phyloP scores from a whole-genome alignment of 2,113 vertebrate species.

The Podiceps cristatus region DNA sequence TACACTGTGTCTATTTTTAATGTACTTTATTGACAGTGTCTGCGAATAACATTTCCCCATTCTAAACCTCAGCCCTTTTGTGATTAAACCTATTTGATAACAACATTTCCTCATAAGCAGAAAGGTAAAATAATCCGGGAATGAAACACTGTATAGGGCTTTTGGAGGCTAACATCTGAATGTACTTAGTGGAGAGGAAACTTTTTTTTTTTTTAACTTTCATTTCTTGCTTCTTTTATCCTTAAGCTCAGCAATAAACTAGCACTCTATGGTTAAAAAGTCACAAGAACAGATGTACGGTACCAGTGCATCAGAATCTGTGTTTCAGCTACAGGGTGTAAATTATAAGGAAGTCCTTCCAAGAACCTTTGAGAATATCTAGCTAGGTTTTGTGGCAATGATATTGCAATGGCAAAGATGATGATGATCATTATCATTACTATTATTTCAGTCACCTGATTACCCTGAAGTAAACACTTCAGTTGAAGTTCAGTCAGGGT shows the following conservation, averaged over 20 bases:
- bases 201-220: slow-evolving; percentile 70
- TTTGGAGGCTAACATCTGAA: slow-evolving; percentile 78
- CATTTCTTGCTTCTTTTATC: slow-evolving; percentile 85
- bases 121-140: slow-evolving; percentile 49
- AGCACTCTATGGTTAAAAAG: slow-evolving; percentile 87
- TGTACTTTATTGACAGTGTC: slow-evolving; percentile 13
- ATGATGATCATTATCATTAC: neutral
- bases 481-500: neutral
- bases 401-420: neutral
- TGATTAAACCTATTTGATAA: slow-evolving; percentile 54
- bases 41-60: neutral
- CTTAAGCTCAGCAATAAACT: slow-evolving; percentile 87
- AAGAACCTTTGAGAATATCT: neutral
- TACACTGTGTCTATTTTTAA: neutral
- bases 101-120: slow-evolving; percentile 23
- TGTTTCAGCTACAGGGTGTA: slow-evolving; percentile 60
- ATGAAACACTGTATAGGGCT: slow-evolving; percentile 14
- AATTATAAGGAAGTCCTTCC: slow-evolving; percentile 36
- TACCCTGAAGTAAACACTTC: neutral
- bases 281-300: slow-evolving; percentile 81
- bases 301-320: slow-evolving; percentile 60
- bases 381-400: neutral
- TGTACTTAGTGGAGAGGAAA: slow-evolving; percentile 80
- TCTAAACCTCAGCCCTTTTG: neutral
- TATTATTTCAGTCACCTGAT: neutral